phyloP scores from a whole-genome alignment of 2,888 invertebrate species.

The Sinodicranocentrus sp. region DNA sequence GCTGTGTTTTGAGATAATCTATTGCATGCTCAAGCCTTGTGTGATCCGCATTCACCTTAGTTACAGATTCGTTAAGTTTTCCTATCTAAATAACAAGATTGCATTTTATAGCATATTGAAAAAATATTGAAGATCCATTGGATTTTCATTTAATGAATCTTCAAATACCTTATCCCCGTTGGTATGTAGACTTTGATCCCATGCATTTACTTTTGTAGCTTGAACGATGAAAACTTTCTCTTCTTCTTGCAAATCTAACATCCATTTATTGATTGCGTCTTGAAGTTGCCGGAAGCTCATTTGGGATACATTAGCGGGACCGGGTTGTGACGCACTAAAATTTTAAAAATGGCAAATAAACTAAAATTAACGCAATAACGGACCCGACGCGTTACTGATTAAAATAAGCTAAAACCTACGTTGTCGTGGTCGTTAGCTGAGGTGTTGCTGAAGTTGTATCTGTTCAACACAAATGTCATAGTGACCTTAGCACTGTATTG shows the following conservation, averaged over 20 bases:
- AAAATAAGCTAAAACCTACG: neutral
- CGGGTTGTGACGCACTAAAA: constrained; percentile 39
- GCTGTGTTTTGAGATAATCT: constrained; percentile 95
- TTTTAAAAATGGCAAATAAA: neutral
- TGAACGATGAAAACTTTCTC: constrained; percentile 95
- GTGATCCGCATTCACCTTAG: constrained; percentile 92
- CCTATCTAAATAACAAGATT: constrained; percentile 83
- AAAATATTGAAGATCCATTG: too few species aligned
- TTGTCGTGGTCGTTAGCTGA: neutral
- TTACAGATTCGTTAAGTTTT: constrained; percentile 90
- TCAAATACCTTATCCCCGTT: constrained; percentile 96
- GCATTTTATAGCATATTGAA: too few species aligned
- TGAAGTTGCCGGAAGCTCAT: constrained; percentile 92
- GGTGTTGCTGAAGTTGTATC: too few species aligned
- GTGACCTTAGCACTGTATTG: too few species aligned
- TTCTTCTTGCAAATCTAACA: constrained; percentile 93
- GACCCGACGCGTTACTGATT: neutral
- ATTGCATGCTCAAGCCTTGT: constrained; percentile 93
- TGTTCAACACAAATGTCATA: too few species aligned
- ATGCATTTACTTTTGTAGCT: constrained; percentile 96
- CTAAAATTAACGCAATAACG: neutral
- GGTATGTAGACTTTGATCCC: constrained; percentile 93
- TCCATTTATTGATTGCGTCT: constrained; percentile 97
- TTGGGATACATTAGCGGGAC: constrained; percentile 28
- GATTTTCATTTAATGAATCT: too few species aligned